Evolutionary conservation across 1,140 invertebrate species (phyloP).

Genomic region (Drosophila nannoptera): DNA sequence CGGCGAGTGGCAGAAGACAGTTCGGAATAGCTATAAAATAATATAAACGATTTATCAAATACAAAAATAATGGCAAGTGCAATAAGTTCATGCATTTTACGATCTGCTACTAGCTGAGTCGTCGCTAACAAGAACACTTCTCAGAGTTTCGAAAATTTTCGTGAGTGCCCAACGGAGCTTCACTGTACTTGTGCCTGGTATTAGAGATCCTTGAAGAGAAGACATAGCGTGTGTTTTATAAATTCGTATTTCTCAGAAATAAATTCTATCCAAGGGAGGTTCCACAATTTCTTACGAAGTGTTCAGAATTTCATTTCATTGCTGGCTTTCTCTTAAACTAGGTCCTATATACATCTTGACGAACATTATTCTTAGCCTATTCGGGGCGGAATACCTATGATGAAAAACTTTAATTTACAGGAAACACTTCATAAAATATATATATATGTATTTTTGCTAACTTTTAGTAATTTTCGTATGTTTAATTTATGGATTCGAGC

Average conservation of each 20-base stretch:
- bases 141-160: slow-evolving; percentile 9
- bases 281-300: slow-evolving; percentile 1
- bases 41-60: slow-evolving; percentile 48
- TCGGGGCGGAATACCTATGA: slow-evolving; percentile 56
- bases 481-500: no score
- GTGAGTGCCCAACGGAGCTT: not conserved
- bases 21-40: slow-evolving; percentile 13
- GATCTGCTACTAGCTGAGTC: slow-evolving; percentile 21
- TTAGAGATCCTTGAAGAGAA: slow-evolving; percentile 46
- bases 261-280: not conserved
- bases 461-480: not conserved
- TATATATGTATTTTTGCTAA: slow-evolving; percentile 6
- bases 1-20: slow-evolving; percentile 23
- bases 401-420: slow-evolving; percentile 66
- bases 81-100: slow-evolving; percentile 42
- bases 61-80: slow-evolving; percentile 72
- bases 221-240: slow-evolving; percentile 19
- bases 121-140: slow-evolving; percentile 26
- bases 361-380: slow-evolving; percentile 53
- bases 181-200: slow-evolving; percentile 14
- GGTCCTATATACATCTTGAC: slow-evolving; percentile 46
- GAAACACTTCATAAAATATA: slow-evolving; percentile 38
- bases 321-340: slow-evolving; percentile 14
- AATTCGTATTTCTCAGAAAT: slow-evolving; percentile 15
- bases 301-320: slow-evolving; percentile 12